Evolutionary conservation across 2,888 invertebrate genomes (phyloP), one percentile per base, ranked within the genome.

Genomic region (Xestia c-nigrum): DNA sequence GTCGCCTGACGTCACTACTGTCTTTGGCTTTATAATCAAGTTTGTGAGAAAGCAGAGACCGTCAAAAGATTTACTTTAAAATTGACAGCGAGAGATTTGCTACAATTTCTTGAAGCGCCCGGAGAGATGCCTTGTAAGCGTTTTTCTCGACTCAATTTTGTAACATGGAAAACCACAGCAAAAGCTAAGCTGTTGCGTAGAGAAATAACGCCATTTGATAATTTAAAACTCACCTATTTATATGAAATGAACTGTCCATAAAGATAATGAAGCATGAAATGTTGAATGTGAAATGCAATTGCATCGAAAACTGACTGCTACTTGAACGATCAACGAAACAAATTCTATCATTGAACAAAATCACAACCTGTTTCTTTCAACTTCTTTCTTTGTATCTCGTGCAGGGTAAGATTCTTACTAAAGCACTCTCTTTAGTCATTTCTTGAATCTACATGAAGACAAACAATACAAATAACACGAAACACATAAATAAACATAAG

Each of bases 401-500:
- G 24, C 24, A n/a, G 71, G 31, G 50, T 43, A 46, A 12, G 21
- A 19, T 21, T 38, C 21, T 7, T 7, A 43, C 10, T 31, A 65
- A n/a, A 24, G 57, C 59, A 43, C 31, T 68, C 14, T 57, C 5
- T 64, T 71, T 64, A 57, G 52, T 63, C 40, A 38, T 52, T n/a
- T 24, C n/a, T 24, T 40, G 52, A 69, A 70, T 78, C 66, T 77
- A 50, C 72, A 74, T 81, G 65, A 68, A 84, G 38, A 72, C 73
- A 72, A 78, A 77, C 74, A 78, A 81, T 50, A 82, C 78, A 72
- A 82, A 85, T 72, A 84, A 82, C 43, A 85, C 70, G 40, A 73
- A 73, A 64, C 72, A 72, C 80, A 84, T 80, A 84, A 88, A 86
- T 79, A 86, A 78, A 74, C 83, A 81, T 76, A 81, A 85, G 76